phyloP scores from a whole-genome alignment of 35 echinoderm and acorn worm genomes.

The Apostichopus japonicus region DNA sequence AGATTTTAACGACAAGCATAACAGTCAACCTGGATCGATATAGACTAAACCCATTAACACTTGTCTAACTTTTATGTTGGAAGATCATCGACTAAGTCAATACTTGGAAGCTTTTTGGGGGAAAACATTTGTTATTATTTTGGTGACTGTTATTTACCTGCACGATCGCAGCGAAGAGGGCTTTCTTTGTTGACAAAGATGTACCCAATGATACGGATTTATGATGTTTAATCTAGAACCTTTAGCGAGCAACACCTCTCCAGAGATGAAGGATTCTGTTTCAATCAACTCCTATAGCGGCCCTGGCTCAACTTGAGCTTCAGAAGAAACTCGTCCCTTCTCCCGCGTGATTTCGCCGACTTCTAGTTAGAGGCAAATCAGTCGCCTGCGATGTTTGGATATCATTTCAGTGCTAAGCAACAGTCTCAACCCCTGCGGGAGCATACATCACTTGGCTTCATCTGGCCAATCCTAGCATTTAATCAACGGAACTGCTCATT shows the following conservation, averaged over 20 bases:
- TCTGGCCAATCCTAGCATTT: constrained; percentile 43
- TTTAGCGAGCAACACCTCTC: constrained; percentile 31
- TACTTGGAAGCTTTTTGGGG: not conserved
- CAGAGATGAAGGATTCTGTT: constrained; percentile 31
- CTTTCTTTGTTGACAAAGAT: constrained; percentile 34
- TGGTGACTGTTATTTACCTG: not conserved
- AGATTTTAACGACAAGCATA: too few species aligned
- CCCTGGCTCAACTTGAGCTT: constrained; percentile 40
- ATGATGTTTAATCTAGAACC: constrained; percentile 32
- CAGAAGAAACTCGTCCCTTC: constrained; percentile 23
- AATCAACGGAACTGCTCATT: constrained; percentile 41
- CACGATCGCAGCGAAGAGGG: not conserved
- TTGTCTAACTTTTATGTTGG: not conserved
- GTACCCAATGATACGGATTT: constrained; percentile 2
- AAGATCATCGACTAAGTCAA: constrained; percentile 12
- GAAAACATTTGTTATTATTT: not conserved
- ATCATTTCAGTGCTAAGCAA: constrained; percentile 52
- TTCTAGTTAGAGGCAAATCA: constrained; percentile 36
- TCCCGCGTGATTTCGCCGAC: constrained; percentile 42
- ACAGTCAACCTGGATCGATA: too few species aligned
- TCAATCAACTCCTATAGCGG: constrained; percentile 27
- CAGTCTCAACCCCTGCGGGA: constrained; percentile 40
- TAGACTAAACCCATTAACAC: too few species aligned
- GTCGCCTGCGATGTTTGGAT: constrained; percentile 50
- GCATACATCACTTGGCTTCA: constrained; percentile 38